Conservation (phyloP, 2,888 invertebrate genomes). For the Paralinhomoeus sp. region DNA sequence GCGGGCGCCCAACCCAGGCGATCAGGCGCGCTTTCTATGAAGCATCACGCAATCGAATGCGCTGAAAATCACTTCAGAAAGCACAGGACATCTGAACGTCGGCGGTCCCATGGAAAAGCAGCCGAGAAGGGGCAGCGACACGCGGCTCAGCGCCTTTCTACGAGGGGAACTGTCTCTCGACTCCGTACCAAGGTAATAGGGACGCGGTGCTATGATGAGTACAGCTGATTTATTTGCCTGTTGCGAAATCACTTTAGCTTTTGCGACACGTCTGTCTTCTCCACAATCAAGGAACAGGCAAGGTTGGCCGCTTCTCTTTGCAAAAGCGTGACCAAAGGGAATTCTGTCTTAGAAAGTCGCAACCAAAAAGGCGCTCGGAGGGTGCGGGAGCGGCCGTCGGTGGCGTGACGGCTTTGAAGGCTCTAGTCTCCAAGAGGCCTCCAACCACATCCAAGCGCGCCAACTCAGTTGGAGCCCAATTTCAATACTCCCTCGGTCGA, state of each 20-base stretch:
- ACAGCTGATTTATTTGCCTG: no score
- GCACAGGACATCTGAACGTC: constrained; percentile 14
- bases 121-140: constrained; percentile 13
- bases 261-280: constrained; percentile 22
- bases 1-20: constrained; percentile 12
- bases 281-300: constrained; percentile 17
- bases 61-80: constrained; percentile 14
- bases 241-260: no score
- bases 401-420: constrained; percentile 72
- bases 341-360: no score
- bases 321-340: no score
- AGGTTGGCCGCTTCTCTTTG: no score
- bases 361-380: no score
- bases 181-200: constrained; percentile 2
- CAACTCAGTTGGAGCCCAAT: constrained; percentile 77
- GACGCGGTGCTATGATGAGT: background rate
- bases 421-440: constrained; percentile 44
- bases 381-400: constrained; percentile 39
- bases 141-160: constrained; percentile 19
- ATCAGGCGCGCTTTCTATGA: no score
- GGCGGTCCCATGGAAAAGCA: constrained; percentile 6
- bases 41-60: no score
- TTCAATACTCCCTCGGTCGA: constrained; percentile 60
- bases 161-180: constrained; percentile 17
- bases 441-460: constrained; percentile 31